Base-by-base conservation (phyloP, 2,113 vertebrate genomes). In the Montifringilla adamsi region DNA sequence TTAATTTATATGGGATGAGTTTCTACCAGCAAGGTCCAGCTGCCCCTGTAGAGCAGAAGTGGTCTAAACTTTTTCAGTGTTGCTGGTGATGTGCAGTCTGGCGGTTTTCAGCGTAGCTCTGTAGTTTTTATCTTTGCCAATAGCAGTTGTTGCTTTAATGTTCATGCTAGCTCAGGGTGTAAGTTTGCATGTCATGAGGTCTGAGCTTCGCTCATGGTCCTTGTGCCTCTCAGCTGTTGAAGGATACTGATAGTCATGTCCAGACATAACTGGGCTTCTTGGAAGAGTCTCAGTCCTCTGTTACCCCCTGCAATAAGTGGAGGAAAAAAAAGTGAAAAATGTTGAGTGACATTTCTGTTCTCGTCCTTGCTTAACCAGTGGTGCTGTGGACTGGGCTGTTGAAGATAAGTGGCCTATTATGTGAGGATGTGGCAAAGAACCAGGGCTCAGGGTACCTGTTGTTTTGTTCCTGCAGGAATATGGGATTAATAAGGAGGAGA, bases 401-500 rank as follows among this genome's bases (percentile, higher is more conserved):
- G 53, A 82, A 47, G 63, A 80, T 52, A 49, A 60, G 33, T 43
- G 41, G 55, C 24, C 17, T 74, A 70, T 79, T 33, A 2, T 30
- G 22, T 53, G 28, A 84, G 37, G 55, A n/a, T 69, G 31, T 68
- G 28, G 43, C 67, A 69, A 77, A 94, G 73, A 77, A 30, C 18
- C 30, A 69, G 73, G 27, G 22, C 81, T 95, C 46, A 47, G 58
- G 41, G 6, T 92, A 16, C 73, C 31, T 95, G 2, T 77, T 88
- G 17, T 95, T 75, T 91, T 94, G 77, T 90, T 89, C 35, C 72
- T 76, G 60, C 95, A 99, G 99, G 99, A 99, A 90, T 99, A 99
- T 50, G 99, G 99, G 44, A 99, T 99, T 75, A 99, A 98, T 94
- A 98, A 97, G 87, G 98, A 98, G 62, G 99, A 99, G 97, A 99